Base-by-base conservation (phyloP, 1,140 invertebrate species). In the Probaryconus sp. region DNA sequence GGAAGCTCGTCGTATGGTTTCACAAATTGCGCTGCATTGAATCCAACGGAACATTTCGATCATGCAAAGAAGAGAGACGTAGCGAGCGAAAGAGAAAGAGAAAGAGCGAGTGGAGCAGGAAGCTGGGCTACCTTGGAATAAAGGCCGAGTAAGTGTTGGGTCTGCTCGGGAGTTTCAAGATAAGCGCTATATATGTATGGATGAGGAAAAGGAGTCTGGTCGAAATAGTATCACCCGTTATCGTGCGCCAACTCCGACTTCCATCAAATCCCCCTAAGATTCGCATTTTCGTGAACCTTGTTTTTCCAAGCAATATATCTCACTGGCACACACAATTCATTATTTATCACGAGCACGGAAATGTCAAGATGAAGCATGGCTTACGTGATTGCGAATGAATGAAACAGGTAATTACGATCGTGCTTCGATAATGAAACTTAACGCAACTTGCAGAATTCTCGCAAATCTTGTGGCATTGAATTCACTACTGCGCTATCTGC, bases 151-250 rank as follows among this genome's bases (percentile, higher is more conserved):
- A 63, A 71, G 35, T 55, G 71, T 81, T 71, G 75, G 70, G 50
- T 55, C 47, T 18, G 77, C 37, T 14, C 75, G 78, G 77, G 64
- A 68, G 69, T 40, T 61, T 74, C 38, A 30, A 81, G 81, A 82
- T 82, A 83, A 81, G 78, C 67, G 51, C 28, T 61, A 35, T 30
- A 70, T 47, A 45, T 30, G 20, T 67, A 64, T 43, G 20, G 30
- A 43, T 2, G 24, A 56, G 35, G 45, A 63, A 53, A 45, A 35
- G 33, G 53, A 63, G 6, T 24, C 3, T 30, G 53, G 37, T 69
- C 13, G 28, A 53, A 70, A 53, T 60, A 45, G 47, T 48, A 45
- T 60, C 38, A 43, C 30, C 9, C n/a, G 28, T n/a, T 30, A 30
- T 30, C 28, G 7, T 9, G 10, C 31, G 7, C 43, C 42, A 30